Percentiles rank a stretch among this genome's conserved stretches.
Conservation (phyloP, 2,797 vertebrate genomes). For the Chelidonichthys spinosus region DNA sequence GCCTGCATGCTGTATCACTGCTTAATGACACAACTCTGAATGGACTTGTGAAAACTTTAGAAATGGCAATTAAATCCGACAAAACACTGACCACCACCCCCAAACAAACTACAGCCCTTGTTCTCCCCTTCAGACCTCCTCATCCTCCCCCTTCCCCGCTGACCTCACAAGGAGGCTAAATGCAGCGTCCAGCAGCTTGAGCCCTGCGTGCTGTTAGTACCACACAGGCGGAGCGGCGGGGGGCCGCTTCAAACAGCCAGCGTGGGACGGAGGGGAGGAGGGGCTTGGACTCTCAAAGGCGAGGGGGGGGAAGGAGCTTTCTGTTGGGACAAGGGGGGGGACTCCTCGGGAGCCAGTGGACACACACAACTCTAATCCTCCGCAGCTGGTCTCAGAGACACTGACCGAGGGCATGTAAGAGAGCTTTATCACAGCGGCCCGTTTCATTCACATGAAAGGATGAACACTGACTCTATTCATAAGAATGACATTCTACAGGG, state of each 20-base stretch:
- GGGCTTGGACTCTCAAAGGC: constrained; percentile 79
- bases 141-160: constrained; percentile 45
- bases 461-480: constrained; percentile 78
- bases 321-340: constrained; percentile 79
- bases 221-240: constrained; percentile 82
- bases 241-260: constrained; percentile 84
- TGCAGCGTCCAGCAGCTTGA: constrained; percentile 85
- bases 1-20: constrained; percentile 45
- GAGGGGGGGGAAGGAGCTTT: constrained; percentile 76
- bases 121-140: constrained; percentile 44
- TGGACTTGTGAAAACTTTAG: constrained; percentile 74
- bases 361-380: constrained; percentile 84
- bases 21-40: constrained; percentile 69
- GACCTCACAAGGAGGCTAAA: constrained; percentile 86
- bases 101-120: constrained; percentile 69
- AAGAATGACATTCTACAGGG: constrained; percentile 73
- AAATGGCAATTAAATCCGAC: constrained; percentile 73
- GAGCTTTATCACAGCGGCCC: constrained; percentile 71
- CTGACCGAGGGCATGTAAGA: constrained; percentile 74
- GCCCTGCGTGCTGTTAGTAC: constrained; percentile 81
- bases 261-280: constrained; percentile 71
- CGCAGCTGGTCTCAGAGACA: constrained; percentile 83
- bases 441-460: constrained; percentile 80
- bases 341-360: constrained; percentile 75
- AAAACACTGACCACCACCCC: constrained; percentile 61